Conservation (phyloP, 1,140 invertebrate genomes). For the Lethocerus indicus region DNA sequence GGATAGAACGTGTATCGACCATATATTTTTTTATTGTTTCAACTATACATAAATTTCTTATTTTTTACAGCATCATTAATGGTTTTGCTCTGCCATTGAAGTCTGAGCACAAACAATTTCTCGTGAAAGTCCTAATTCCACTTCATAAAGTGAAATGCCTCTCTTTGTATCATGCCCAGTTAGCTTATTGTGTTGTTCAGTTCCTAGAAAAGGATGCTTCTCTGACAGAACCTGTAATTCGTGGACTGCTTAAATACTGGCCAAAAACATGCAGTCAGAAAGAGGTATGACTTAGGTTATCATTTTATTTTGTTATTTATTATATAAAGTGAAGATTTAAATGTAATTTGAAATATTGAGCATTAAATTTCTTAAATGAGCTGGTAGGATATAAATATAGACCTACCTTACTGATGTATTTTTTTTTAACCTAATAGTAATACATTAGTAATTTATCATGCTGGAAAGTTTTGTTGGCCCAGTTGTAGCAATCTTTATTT, state of each 20-base stretch:
- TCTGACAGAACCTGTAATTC: constrained; percentile 89
- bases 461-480: no score
- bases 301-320: no score
- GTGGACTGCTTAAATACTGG: constrained; percentile 95
- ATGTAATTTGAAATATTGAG: no score
- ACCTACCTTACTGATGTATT: no score
- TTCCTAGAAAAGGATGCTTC: constrained; percentile 98
- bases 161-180: constrained; percentile 87
- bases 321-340: no score
- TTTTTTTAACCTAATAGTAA: no score
- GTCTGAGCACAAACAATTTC: constrained; percentile 93
- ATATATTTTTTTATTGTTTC: background rate
- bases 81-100: constrained; percentile 95
- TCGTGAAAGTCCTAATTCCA: constrained; percentile 95
- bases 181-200: constrained; percentile 99
- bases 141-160: constrained; percentile 80
- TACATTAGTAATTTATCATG: no score
- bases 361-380: no score
- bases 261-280: constrained; percentile 98
- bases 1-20: no score
- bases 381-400: no score
- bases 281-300: constrained; percentile 44
- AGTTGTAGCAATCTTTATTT: no score
- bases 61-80: constrained; percentile 84
- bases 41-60: constrained; percentile 8